Evolutionary conservation across 2,797 vertebrate genomes (phyloP).

Genomic region (Molossus molossus): DNA sequence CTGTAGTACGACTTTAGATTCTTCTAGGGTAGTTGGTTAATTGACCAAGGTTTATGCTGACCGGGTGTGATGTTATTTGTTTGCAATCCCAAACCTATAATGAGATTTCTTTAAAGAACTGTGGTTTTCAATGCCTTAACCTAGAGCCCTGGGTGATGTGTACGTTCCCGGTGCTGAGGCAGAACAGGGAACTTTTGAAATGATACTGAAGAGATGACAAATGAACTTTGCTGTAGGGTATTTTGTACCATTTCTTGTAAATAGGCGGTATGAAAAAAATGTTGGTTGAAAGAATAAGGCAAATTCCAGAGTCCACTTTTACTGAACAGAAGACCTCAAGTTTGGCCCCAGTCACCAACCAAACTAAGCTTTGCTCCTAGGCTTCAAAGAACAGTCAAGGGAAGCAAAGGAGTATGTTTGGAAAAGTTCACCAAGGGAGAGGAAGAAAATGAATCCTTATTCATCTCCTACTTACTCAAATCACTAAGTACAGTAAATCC

Average conservation of each 20-base stretch:
- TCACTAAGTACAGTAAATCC: background rate
- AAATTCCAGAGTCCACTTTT: background rate
- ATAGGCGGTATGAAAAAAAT: constrained; percentile 46
- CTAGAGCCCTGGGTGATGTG: background rate
- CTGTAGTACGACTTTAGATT: constrained; percentile 35
- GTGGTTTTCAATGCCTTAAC: constrained; percentile 10
- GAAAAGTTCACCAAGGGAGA: background rate
- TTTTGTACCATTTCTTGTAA: background rate
- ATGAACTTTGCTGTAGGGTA: constrained; percentile 21
- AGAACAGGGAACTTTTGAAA: background rate
- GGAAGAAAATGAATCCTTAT: background rate
- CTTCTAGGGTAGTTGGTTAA: background rate
- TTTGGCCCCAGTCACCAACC: background rate
- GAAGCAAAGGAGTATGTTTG: background rate
- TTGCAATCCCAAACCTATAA: background rate
- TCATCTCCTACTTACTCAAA: background rate
- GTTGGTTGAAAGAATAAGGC: constrained; percentile 4
- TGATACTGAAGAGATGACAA: background rate
- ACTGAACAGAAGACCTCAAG: background rate
- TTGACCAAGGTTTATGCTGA: background rate
- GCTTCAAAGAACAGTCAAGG: constrained; percentile 29
- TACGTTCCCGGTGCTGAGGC: background rate
- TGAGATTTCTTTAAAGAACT: background rate
- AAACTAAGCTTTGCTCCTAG: background rate
- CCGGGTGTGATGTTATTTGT: background rate